Conservation (phyloP, 1,140 invertebrate species). For the Conus betulinus region DNA sequence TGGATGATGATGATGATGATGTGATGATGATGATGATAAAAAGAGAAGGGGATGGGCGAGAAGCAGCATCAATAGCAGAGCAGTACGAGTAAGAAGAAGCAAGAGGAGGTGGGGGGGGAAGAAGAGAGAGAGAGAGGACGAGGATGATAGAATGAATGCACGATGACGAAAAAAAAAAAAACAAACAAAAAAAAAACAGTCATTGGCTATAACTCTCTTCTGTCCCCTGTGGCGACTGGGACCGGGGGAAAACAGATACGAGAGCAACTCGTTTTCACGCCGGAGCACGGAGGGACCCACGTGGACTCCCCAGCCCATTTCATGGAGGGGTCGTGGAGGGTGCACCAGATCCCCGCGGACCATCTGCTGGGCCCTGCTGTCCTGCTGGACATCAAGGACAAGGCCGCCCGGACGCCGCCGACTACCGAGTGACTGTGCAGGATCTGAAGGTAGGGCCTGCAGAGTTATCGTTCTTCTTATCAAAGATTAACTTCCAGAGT, state of each 20-base stretch:
- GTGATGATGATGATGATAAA: background rate
- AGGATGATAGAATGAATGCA: too few species aligned
- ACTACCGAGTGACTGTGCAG: constrained; percentile 49
- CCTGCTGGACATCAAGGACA: constrained; percentile 49
- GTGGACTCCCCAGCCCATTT: constrained; percentile 56
- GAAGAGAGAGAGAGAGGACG: too few species aligned
- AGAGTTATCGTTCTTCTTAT: too few species aligned
- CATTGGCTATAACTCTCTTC: background rate
- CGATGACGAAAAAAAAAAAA: too few species aligned
- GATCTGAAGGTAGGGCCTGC: constrained; percentile 47
- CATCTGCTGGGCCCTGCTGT: constrained; percentile 50
- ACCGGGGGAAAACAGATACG: constrained; percentile 28
- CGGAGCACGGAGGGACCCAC: constrained; percentile 42
- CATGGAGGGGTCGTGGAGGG: constrained; percentile 37
- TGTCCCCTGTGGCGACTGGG: background rate
- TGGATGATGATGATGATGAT: background rate
- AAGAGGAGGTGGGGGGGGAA: background rate
- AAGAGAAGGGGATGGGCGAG: background rate
- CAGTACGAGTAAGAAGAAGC: background rate
- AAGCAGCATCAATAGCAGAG: background rate
- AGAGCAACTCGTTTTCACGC: constrained; percentile 38
- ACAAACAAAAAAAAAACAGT: too few species aligned
- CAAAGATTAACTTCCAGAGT: too few species aligned
- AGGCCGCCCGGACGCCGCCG: constrained; percentile 45
- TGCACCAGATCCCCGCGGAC: constrained; percentile 53